A percentile compares a stretch with the other conserved stretches of the same genome.
Evolutionary conservation across 2,113 vertebrate species (phyloP).

Genomic region (Perca schrenkii): DNA sequence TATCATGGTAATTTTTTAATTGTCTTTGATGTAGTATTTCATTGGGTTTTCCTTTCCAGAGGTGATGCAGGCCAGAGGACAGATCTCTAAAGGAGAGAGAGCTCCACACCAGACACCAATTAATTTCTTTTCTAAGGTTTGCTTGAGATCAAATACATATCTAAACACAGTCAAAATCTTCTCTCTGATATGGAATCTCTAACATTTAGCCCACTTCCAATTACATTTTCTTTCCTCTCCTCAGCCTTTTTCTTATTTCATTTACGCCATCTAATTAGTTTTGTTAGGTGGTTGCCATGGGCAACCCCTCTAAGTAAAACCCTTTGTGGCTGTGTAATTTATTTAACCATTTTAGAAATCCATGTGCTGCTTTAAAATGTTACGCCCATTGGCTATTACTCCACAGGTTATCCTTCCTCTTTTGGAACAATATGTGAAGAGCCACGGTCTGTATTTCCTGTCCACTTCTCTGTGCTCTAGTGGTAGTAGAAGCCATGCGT

Average conservation of each 20-base stretch:
- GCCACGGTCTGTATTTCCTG: slow-evolving; percentile 91
- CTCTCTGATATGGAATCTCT: slow-evolving; percentile 17
- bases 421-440: slow-evolving; percentile 95
- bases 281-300: slow-evolving; percentile 67
- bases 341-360: slow-evolving; percentile 72
- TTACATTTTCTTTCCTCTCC: slow-evolving; percentile 27
- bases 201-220: slow-evolving; percentile 2
- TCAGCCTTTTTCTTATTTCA: slow-evolving; percentile 39
- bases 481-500: slow-evolving; percentile 87
- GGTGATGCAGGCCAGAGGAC: slow-evolving; percentile 79
- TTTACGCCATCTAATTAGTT: slow-evolving; percentile 64
- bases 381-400: not conserved
- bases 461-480: slow-evolving; percentile 87
- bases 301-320: slow-evolving; percentile 52
- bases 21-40: slow-evolving; percentile 8
- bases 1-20: not conserved
- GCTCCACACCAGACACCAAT: slow-evolving; percentile 89
- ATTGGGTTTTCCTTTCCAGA: slow-evolving; percentile 68
- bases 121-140: slow-evolving; percentile 93
- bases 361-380: slow-evolving; percentile 24
- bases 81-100: slow-evolving; percentile 87
- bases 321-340: slow-evolving; percentile 67
- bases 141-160: slow-evolving; percentile 31
- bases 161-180: slow-evolving; percentile 1
- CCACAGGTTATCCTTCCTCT: slow-evolving; percentile 92